Percentiles rank a stretch among this genome's conserved stretches.
phyloP scores from a whole-genome alignment of 2,113 vertebrate species.

The Scomber colias region DNA sequence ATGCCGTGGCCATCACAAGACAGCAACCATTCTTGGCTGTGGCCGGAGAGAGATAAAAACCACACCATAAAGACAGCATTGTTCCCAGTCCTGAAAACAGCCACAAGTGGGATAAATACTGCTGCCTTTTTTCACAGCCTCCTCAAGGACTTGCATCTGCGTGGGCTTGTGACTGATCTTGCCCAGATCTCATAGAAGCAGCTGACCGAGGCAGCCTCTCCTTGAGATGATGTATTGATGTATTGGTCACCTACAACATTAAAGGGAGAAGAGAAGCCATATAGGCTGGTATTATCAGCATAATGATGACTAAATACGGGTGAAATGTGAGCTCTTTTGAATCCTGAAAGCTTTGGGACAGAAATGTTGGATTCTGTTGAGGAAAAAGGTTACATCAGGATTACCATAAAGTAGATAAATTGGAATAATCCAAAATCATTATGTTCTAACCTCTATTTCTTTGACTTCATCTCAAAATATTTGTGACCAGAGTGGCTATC shows the following conservation, averaged over 20 bases:
- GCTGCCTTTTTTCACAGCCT: constrained; percentile 68
- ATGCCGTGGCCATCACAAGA: constrained; percentile 79
- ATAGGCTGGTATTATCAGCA: neutral
- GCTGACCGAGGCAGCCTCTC: constrained; percentile 44
- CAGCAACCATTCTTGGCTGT: constrained; percentile 73
- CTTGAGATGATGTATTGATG: constrained; percentile 5
- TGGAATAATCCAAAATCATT: neutral
- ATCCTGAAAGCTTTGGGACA: neutral
- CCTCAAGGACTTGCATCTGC: constrained; percentile 62
- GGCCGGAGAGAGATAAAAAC: constrained; percentile 74
- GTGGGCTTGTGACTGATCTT: constrained; percentile 61
- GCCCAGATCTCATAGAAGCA: constrained; percentile 51
- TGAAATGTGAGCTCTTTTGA: neutral
- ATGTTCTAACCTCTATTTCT: neutral
- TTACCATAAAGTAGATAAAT: neutral
- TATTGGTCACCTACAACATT: constrained; percentile 5
- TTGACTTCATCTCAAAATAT: neutral
- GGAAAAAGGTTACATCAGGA: neutral
- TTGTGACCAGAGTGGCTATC: neutral
- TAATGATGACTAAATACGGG: neutral
- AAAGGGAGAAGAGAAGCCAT: constrained; percentile 6
- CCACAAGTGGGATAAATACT: constrained; percentile 76
- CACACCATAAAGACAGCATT: constrained; percentile 76
- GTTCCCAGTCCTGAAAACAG: constrained; percentile 69
- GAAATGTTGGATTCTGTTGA: neutral